Evolutionary conservation across 2,113 vertebrate species (phyloP).

Genomic region (Atrichornis clamosus): DNA sequence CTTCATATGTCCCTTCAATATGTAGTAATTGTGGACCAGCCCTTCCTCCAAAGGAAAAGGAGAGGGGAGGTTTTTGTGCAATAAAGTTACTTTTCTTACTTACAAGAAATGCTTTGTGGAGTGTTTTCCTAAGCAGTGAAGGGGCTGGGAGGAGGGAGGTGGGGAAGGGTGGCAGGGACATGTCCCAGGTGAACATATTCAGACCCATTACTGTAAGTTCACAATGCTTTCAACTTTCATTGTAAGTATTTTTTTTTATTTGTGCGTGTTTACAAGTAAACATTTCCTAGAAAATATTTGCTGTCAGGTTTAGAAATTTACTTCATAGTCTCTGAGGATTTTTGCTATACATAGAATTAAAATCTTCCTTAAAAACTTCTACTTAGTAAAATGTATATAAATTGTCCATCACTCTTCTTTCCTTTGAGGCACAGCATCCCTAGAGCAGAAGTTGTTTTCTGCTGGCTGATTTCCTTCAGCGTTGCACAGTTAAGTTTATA

Average conservation of each 20-base stretch:
- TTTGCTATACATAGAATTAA: not conserved
- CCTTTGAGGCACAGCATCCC: not conserved
- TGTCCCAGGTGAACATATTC: not conserved
- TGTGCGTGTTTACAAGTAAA: not conserved
- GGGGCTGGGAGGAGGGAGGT: too few relatives aligned
- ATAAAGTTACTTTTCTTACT: not conserved
- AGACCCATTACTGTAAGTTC: not conserved
- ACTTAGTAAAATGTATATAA: not conserved
- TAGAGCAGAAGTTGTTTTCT: not conserved
- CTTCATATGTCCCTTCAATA: not conserved
- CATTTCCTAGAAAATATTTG: not conserved
- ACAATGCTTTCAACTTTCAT: not conserved
- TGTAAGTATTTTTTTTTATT: not conserved
- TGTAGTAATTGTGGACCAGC: rapidly evolving
- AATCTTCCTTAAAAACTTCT: not conserved
- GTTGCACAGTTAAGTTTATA: not conserved
- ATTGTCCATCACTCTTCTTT: not conserved
- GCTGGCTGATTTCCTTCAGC: not conserved
- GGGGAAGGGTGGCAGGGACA: not conserved
- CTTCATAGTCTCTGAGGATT: not conserved
- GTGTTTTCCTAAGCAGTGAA: not conserved
- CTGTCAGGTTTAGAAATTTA: not conserved
- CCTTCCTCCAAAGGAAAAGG: not conserved
- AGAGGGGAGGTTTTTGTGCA: not conserved
- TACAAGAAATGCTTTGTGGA: not conserved